Evolutionary conservation across 2,888 invertebrate genomes (phyloP).

Genomic region (Dichetophora obliterata): DNA sequence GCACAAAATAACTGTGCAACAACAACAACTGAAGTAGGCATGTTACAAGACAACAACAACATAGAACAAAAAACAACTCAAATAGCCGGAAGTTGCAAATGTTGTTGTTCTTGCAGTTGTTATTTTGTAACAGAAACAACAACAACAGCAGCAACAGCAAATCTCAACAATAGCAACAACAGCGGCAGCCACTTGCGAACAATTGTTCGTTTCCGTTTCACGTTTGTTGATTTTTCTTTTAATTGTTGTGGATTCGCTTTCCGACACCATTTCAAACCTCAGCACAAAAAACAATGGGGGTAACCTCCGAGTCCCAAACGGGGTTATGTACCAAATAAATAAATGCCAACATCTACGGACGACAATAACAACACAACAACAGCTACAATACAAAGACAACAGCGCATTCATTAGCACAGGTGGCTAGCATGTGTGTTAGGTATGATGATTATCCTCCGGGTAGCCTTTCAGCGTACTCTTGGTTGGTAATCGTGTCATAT

Average conservation of each 20-base stretch:
- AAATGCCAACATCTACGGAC: conserved; percentile 1
- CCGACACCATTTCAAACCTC: conserved; percentile 70
- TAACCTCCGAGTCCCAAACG: conserved; percentile 55
- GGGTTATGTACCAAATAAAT: conserved; percentile 49
- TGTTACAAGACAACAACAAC: neutral
- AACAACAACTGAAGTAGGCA: neutral
- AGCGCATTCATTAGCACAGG: conserved; percentile 18
- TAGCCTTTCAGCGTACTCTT: neutral
- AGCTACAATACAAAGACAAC: conserved; percentile 19
- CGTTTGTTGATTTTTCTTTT: conserved; percentile 67
- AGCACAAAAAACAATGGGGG: conserved; percentile 59
- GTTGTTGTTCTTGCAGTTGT: conserved; percentile 14
- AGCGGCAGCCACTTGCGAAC: neutral
- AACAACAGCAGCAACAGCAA: conserved; percentile 14
- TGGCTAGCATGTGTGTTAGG: conserved; percentile 14
- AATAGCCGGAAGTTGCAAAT: conserved; percentile 33
- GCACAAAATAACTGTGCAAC: no score
- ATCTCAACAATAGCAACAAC: conserved; percentile 20
- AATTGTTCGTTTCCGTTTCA: neutral
- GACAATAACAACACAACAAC: neutral
- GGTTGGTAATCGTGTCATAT: conserved; percentile 21
- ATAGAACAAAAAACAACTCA: conserved; percentile 10
- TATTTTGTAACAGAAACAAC: neutral
- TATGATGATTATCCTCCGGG: conserved; percentile 1
- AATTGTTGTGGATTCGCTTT: conserved; percentile 69